Base-by-base conservation (phyloP, 1,140 invertebrate genomes). In the Leptestheria dahalacensis region DNA sequence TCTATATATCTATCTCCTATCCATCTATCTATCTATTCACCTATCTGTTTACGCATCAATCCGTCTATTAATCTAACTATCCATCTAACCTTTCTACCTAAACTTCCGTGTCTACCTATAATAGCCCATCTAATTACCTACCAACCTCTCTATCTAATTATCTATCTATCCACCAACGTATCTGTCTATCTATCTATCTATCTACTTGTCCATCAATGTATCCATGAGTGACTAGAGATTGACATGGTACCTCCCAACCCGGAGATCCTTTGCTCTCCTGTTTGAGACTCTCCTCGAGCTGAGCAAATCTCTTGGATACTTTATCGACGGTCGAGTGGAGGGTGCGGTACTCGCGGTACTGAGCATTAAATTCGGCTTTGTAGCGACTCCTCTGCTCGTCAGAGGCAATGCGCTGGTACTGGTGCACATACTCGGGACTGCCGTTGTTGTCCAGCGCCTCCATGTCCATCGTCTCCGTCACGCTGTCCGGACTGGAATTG, bases 301-400 rank as follows among this genome's bases (percentile, higher is more conserved):
- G 73, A 60, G 78, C 79, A 75, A 94, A 94, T 56, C 80, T 78
- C 63, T 78, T 77, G 18, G 86, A 79, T 15, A 91, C 86, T 64
- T 79, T 78, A 62, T 86, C 83, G 6, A 93, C 82, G 62, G 82
- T 75, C 50, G 76, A 72, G 74, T 92, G 83, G 62, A 93, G 72
- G 64, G 77, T 71, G 65, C 79, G 73, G 73, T 95, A 94, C 72
- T 92, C 88, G 54, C 78, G 78, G 72, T 91, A 93, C 67, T 91
- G 80, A 59, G 77, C 76, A 68, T 85, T 84, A 70, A 94, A 95
- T 70, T 92, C 89, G 63, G 82, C 78, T 74, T 91, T 93, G 74
- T 94, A 95, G 65, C 79, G 78, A 62, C 80, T 77, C 65, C 88
- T 79, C 73, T 91, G 86, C 65, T 86, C 83, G 60, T 74, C 69